Conservation (phyloP, 2,113 vertebrate species). For the Forbesichthys agassizii region DNA sequence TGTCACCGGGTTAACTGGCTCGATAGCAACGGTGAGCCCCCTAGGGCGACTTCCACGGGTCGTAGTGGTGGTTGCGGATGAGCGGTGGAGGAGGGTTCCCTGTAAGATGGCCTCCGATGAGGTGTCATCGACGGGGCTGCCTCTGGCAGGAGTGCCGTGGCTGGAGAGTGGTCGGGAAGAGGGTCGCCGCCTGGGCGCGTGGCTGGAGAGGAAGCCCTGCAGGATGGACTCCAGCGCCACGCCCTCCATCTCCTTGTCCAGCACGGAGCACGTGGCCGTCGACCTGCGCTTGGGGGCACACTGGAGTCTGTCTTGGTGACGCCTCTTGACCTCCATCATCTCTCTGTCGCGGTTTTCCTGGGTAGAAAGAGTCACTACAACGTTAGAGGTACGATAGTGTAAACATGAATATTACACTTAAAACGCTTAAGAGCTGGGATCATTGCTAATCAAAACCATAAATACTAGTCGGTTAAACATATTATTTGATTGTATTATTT, state of each 20-base stretch:
- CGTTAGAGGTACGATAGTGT: too few species aligned
- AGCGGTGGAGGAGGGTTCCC: not conserved
- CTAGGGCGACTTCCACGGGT: not conserved
- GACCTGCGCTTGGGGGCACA: slow-evolving; percentile 70
- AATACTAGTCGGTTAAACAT: too few species aligned
- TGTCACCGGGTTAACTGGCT: not conserved
- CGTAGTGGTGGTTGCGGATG: slow-evolving; percentile 1
- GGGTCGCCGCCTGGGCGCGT: slow-evolving; percentile 40
- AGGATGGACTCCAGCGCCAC: slow-evolving; percentile 71
- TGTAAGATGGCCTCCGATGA: slow-evolving; percentile 54
- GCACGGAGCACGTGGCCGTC: slow-evolving; percentile 76
- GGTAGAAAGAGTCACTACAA: not conserved
- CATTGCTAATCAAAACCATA: too few species aligned
- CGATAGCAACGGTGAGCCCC: too few species aligned
- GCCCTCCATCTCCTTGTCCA: slow-evolving; percentile 73
- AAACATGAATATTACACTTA: too few species aligned
- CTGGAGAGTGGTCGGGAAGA: slow-evolving; percentile 36
- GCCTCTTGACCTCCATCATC: slow-evolving; percentile 67
- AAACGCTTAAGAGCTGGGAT: too few species aligned
- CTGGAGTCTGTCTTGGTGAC: slow-evolving; percentile 62
- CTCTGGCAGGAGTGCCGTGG: slow-evolving; percentile 35
- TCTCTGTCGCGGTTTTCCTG: slow-evolving; percentile 77
- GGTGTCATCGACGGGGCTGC: slow-evolving; percentile 43
- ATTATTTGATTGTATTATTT: too few species aligned
- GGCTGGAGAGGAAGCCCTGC: slow-evolving; percentile 55